A percentile compares a stretch with the other conserved stretches of the same genome.
Conservation (phyloP, 2,888 invertebrate genomes). For the Cephus pulcher region DNA sequence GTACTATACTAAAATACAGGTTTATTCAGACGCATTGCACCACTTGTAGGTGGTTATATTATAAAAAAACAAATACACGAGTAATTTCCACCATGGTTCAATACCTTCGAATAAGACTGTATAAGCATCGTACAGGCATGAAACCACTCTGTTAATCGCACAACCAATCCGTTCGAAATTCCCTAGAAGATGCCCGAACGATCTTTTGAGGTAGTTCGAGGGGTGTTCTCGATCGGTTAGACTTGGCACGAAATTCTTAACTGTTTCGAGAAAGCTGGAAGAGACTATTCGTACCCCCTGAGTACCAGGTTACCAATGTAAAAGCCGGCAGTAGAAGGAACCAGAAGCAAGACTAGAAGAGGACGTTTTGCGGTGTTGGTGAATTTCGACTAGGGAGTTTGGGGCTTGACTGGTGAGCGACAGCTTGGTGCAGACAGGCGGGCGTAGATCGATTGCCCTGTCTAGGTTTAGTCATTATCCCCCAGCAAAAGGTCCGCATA, state of each 20-base stretch:
- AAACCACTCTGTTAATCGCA: not conserved
- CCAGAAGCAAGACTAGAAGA: not conserved
- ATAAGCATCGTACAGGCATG: not conserved
- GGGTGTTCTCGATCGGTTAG: not conserved
- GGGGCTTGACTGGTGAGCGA: conserved; percentile 35
- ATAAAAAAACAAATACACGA: not conserved
- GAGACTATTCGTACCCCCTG: not conserved
- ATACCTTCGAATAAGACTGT: not conserved
- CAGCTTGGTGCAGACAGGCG: conserved; percentile 34
- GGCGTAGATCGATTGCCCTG: conserved; percentile 48
- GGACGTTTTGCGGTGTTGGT: conserved; percentile 27
- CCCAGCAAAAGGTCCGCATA: conserved; percentile 31
- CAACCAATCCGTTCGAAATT: not conserved
- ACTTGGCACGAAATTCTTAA: not conserved
- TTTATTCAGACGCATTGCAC: not conserved
- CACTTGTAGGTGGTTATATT: not conserved
- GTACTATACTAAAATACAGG: not conserved
- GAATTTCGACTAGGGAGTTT: conserved; percentile 29
- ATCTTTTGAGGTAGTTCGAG: not conserved
- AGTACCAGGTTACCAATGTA: not conserved
- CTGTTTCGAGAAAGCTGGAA: not conserved
- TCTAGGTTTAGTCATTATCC: conserved; percentile 29
- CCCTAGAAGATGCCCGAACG: not conserved
- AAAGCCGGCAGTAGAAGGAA: not conserved
- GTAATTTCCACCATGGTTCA: not conserved